phyloP scores from a whole-genome alignment of 92 coral and sea anemone species.

The Chrysogorgia sp. region DNA sequence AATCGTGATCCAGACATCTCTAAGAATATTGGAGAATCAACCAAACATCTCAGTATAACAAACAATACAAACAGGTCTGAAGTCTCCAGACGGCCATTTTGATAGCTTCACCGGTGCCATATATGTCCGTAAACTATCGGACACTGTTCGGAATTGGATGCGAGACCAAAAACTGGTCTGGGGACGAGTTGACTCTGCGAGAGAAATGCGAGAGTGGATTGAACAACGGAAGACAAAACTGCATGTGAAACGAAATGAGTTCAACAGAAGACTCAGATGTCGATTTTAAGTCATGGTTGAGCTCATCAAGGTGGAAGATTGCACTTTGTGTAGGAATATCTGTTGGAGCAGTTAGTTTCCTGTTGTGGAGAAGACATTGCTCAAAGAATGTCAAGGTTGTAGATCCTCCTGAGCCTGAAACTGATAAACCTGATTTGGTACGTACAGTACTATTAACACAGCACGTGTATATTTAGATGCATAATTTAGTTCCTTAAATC shows the following conservation, averaged over 20 bases:
- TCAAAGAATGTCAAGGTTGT: background rate
- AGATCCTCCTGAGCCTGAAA: background rate
- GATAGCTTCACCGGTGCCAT: too few species aligned
- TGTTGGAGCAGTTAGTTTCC: conserved; percentile 16
- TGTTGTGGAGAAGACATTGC: conserved; percentile 21
- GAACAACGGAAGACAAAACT: background rate
- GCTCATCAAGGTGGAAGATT: conserved; percentile 31
- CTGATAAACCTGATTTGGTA: conserved; percentile 1
- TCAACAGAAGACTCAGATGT: conserved; percentile 41
- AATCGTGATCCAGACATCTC: conserved; percentile 93
- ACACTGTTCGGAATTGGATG: background rate
- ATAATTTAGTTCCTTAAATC: too few species aligned
- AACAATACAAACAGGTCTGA: background rate
- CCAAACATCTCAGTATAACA: background rate
- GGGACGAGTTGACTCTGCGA: too few species aligned
- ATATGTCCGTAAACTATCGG: background rate
- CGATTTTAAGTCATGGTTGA: conserved; percentile 26
- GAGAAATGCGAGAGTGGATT: too few species aligned
- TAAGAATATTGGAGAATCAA: background rate
- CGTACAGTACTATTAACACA: background rate
- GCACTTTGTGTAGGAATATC: conserved; percentile 33
- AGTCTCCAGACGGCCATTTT: too few species aligned
- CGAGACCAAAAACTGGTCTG: too few species aligned
- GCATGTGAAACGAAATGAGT: conserved; percentile 37
- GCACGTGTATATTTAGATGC: too few species aligned